Evolutionary conservation across 2,797 vertebrate genomes (phyloP).

Genomic region (Lepus oiostolus): DNA sequence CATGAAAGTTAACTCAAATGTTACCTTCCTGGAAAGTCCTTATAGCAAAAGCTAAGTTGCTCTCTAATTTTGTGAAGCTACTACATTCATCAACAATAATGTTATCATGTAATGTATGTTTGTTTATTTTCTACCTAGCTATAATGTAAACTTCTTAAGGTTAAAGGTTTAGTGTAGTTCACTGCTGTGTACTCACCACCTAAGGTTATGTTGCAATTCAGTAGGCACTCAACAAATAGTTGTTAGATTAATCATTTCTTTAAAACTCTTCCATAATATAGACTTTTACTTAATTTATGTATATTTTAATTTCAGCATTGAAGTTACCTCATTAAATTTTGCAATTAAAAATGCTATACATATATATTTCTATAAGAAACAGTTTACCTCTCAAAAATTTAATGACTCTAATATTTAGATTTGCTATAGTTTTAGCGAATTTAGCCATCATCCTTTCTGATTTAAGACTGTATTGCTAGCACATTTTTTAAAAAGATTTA

Average conservation of each 20-base stretch:
- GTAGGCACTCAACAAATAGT: background rate
- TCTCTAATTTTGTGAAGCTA: background rate
- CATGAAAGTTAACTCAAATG: background rate
- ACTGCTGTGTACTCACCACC: background rate
- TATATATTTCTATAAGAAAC: background rate
- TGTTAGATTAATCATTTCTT: background rate
- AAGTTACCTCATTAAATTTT: background rate
- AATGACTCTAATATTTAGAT: background rate
- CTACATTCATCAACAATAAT: background rate
- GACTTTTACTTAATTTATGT: background rate
- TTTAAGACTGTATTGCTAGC: background rate
- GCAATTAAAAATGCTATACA: slow-evolving; percentile 2
- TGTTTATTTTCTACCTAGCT: background rate
- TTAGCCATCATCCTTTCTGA: slow-evolving; percentile 18
- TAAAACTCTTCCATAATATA: background rate
- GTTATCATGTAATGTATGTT: background rate
- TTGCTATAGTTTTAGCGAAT: slow-evolving; percentile 31
- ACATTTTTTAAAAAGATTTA: no score
- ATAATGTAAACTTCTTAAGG: background rate
- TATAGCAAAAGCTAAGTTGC: background rate
- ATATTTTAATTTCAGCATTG: background rate
- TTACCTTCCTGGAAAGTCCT: background rate
- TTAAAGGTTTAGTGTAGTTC: background rate
- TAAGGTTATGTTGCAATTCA: background rate
- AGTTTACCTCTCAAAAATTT: background rate